Conservation (phyloP, 2,113 vertebrate genomes). For the Sander vitreus region DNA sequence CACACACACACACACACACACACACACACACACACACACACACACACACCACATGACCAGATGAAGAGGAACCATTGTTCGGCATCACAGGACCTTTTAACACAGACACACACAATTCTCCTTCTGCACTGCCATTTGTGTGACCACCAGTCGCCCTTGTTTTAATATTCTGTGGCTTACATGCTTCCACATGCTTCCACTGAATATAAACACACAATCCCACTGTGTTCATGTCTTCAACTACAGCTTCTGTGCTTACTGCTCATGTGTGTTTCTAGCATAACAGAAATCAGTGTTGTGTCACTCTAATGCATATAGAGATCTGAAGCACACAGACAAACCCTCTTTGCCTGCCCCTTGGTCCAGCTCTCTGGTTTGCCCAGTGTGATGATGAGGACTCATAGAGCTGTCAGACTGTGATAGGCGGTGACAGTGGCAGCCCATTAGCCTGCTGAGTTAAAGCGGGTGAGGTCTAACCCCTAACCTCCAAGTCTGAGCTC, state of each 20-base stretch:
- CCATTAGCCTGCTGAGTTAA: conserved; percentile 75
- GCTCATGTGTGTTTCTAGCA: conserved; percentile 49
- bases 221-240: conserved; percentile 57
- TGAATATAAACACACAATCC: conserved; percentile 61
- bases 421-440: conserved; percentile 73
- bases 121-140: conserved; percentile 62
- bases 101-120: conserved; percentile 74
- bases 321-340: conserved; percentile 49
- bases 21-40: neutral
- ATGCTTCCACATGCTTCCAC: conserved; percentile 71
- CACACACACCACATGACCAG: conserved; percentile 78
- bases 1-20: conserved; percentile 29
- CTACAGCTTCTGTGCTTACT: conserved; percentile 51
- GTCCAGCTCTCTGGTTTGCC: conserved; percentile 41
- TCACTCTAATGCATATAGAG: conserved; percentile 47
- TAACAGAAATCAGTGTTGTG: conserved; percentile 65
- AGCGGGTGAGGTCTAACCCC: conserved; percentile 68
- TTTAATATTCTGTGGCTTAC: conserved; percentile 76
- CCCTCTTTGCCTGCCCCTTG: conserved; percentile 20
- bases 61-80: conserved; percentile 84
- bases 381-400: conserved; percentile 63
- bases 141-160: conserved; percentile 73
- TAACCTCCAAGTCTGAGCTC: conserved; percentile 66
- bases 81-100: conserved; percentile 80
- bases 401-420: conserved; percentile 75